Percentiles rank a stretch among this genome's conserved stretches.
phyloP scores from a whole-genome alignment of 2,888 invertebrate species.

The Linnaemya tessellans region DNA sequence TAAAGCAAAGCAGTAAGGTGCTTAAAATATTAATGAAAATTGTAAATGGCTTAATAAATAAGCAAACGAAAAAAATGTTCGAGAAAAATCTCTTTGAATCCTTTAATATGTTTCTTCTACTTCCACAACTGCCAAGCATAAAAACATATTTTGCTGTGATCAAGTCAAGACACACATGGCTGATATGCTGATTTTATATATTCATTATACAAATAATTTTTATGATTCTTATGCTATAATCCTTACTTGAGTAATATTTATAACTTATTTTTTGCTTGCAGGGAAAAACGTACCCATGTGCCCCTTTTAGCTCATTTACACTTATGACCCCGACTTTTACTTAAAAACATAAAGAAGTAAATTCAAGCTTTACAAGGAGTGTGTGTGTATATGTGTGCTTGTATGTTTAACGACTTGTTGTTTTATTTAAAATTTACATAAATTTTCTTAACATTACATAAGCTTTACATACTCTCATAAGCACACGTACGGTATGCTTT shows the following conservation, averaged over 20 bases:
- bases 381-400: background rate
- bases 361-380: slow-evolving; percentile 7
- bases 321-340: slow-evolving; percentile 53
- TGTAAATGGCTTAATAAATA: slow-evolving; percentile 14
- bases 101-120: background rate
- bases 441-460: slow-evolving; percentile 78
- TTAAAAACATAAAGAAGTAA: slow-evolving; percentile 8
- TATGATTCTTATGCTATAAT: slow-evolving; percentile 52
- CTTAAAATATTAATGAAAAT: slow-evolving; percentile 3
- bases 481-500: slow-evolving; percentile 8
- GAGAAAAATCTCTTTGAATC: background rate
- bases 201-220: slow-evolving; percentile 41
- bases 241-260: slow-evolving; percentile 75
- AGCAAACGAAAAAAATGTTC: background rate
- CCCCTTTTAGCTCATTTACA: slow-evolving; percentile 44
- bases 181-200: slow-evolving; percentile 37
- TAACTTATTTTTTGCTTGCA: slow-evolving; percentile 77
- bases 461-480: slow-evolving; percentile 41
- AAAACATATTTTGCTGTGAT: background rate
- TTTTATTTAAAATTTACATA: slow-evolving; percentile 81
- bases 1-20: slow-evolving; percentile 11
- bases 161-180: background rate
- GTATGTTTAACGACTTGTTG: slow-evolving; percentile 20
- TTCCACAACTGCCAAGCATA: background rate
- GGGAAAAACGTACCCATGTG: slow-evolving; percentile 45